These are phyloP conservation scores for Sinhomidia bicolor DNA, from an alignment of 2,888 invertebrate genomes.

Conservation along the genomic window DNA sequence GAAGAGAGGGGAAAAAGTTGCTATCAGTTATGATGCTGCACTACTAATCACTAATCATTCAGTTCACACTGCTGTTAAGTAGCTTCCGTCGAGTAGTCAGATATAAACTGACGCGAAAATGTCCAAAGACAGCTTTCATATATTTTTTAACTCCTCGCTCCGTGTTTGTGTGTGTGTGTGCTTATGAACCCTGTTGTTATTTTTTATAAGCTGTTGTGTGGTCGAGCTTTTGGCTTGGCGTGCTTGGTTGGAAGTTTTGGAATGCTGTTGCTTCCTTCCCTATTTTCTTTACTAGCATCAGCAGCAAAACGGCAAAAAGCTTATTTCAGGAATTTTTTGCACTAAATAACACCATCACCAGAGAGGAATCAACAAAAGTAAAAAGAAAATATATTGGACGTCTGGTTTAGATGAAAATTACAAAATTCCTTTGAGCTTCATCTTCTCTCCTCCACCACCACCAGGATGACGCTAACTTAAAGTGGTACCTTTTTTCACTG, in stretches of 20 bases:
- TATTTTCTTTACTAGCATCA: background rate
- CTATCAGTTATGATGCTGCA: constrained; percentile 27
- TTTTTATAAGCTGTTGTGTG: constrained; percentile 12
- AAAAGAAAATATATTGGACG: constrained; percentile 43
- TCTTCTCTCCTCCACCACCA: background rate
- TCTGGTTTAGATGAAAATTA: constrained; percentile 53
- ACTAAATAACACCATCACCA: background rate
- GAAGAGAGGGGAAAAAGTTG: background rate
- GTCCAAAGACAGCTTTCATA: constrained; percentile 31
- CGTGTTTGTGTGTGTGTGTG: background rate
- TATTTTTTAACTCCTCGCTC: background rate
- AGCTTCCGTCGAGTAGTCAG: constrained; percentile 16
- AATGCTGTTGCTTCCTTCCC: constrained; percentile 38
- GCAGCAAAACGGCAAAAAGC: background rate
- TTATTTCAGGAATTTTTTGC: constrained; percentile 1
- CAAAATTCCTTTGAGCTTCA: constrained; percentile 46
- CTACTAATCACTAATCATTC: constrained; percentile 50
- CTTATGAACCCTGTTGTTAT: background rate
- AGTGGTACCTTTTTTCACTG: background rate
- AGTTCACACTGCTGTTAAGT: constrained; percentile 51
- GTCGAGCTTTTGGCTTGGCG: constrained; percentile 27
- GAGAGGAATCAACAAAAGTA: constrained; percentile 13
- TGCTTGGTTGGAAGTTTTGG: too few relatives aligned
- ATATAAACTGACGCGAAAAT: constrained; percentile 51
- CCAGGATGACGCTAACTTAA: background rate